Evolutionary conservation across 2,888 invertebrate species (phyloP).

Genomic region (Calliphora vomitoria): DNA sequence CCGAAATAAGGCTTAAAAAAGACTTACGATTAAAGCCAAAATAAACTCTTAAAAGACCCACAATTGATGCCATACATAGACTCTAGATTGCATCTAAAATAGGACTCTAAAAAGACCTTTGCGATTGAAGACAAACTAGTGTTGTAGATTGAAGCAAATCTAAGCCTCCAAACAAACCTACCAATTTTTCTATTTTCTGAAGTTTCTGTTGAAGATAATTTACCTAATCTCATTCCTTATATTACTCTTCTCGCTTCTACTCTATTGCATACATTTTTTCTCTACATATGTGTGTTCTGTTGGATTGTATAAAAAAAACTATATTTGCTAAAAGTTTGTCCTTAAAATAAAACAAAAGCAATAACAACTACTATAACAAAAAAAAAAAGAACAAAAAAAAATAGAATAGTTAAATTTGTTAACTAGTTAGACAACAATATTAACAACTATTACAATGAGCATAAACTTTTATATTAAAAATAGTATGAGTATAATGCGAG

Average conservation of each 20-base stretch:
- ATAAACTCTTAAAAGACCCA: no score
- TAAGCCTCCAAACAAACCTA: no score
- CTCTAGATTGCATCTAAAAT: no score
- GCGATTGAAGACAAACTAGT: no score
- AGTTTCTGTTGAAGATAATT: background rate
- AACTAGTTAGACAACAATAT: slow-evolving; percentile 66
- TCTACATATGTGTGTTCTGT: background rate
- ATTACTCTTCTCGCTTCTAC: background rate
- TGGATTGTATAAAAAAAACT: background rate
- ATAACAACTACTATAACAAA: background rate
- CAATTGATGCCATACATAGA: no score
- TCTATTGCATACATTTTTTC: background rate
- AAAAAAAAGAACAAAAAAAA: background rate
- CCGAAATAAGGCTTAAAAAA: no score
- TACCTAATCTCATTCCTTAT: background rate
- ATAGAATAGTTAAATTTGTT: slow-evolving; percentile 56
- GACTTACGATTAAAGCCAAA: no score
- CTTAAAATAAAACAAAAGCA: slow-evolving; percentile 17
- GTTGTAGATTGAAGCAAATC: no score
- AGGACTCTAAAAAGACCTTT: no score
- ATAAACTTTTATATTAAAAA: slow-evolving; percentile 38
- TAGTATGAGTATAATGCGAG: background rate
- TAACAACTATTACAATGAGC: slow-evolving; percentile 55
- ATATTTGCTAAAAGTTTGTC: slow-evolving; percentile 37
- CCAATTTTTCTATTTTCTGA: no score